Base-by-base conservation (phyloP, 1,140 invertebrate genomes). In the Rhysida immarginata region DNA sequence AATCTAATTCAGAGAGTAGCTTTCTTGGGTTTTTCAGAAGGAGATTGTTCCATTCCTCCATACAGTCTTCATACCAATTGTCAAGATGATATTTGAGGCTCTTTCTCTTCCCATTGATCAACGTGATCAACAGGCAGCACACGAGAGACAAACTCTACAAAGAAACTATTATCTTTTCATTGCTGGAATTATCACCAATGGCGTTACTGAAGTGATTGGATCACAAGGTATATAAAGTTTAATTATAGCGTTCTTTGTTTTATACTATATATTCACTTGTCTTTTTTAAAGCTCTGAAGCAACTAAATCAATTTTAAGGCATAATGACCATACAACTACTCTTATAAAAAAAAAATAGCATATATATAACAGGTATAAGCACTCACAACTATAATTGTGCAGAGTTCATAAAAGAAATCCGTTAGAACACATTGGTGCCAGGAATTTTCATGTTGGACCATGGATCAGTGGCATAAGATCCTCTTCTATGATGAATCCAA, bases 151-250 rank as follows among this genome's bases (percentile, higher is more conserved):
- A 44, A 57, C 72, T 21, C 64, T 80, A n/a, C 75, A 76, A 51
- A 62, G 75, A 41, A 70, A 70, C 42, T 79, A 78, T 61, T 78
- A 74, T 60, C 62, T 69, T n/a, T 78, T 78, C 60, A 64, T 79
- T 45, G 66, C 71, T 14, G 71, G 74, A 18, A 69, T 79, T 46
- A 68, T 77, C 3, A 69, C 63, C 20, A 75, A 76, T 61, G 68
- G 74, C 57, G 66, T 77, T 18, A 62, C 71, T 13, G 71, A 77
- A 62, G 74, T 77, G 0, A 60, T 79, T 26, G 68, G 68, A 55
- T 61, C 66, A 55, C 70, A 77, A 65, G 72, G 73, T 74, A 63
- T 20, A 49, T 53, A 13, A 27, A 16, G 27, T 3, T 21, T 16
- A 35, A 35, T 35, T 8, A 16, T n/a, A 11, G 50, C 29, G 26